phyloP scores from a whole-genome alignment of 2,888 invertebrate genomes.

The Eristalinus aeneus region DNA sequence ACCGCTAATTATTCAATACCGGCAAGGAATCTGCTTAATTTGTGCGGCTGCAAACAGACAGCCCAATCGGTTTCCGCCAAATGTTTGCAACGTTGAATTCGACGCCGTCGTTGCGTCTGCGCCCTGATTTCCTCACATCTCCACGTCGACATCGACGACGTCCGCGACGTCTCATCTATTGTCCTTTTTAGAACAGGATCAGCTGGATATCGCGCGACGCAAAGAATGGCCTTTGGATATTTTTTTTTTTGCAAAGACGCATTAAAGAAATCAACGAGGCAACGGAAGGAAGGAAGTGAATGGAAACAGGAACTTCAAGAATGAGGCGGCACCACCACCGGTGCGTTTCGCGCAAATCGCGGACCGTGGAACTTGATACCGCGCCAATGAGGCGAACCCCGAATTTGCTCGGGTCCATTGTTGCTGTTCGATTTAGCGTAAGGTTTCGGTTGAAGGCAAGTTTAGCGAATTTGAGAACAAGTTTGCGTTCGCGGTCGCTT shows the following conservation, averaged over 20 bases:
- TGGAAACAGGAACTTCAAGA: slow-evolving; percentile 44
- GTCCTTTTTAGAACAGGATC: slow-evolving; percentile 57
- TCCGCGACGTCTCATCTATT: slow-evolving; percentile 10
- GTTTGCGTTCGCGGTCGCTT: not conserved
- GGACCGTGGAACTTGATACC: slow-evolving; percentile 2
- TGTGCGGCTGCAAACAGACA: slow-evolving; percentile 71
- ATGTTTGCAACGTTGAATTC: slow-evolving; percentile 9
- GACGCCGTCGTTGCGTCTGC: slow-evolving; percentile 23
- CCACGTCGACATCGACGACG: not conserved
- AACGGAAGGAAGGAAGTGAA: slow-evolving; percentile 12
- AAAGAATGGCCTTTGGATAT: slow-evolving; percentile 60
- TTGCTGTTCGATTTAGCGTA: slow-evolving; percentile 58
- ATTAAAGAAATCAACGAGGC: slow-evolving; percentile 12
- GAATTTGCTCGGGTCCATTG: slow-evolving; percentile 2
- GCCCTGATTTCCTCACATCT: slow-evolving; percentile 21
- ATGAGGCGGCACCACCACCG: slow-evolving; percentile 54
- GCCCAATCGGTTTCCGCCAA: slow-evolving; percentile 59
- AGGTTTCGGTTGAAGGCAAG: slow-evolving; percentile 40
- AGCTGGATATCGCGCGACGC: slow-evolving; percentile 67
- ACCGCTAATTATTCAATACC: slow-evolving; percentile 61
- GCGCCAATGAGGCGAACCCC: slow-evolving; percentile 33
- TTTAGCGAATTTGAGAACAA: not conserved
- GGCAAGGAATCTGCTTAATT: slow-evolving; percentile 67
- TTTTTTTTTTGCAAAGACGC: slow-evolving; percentile 38
- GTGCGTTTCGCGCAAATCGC: slow-evolving; percentile 13